Evolutionary conservation across 2,113 vertebrate species (phyloP), one percentile per base, ranked within the genome.

Genomic region (Microtus richardsoni): DNA sequence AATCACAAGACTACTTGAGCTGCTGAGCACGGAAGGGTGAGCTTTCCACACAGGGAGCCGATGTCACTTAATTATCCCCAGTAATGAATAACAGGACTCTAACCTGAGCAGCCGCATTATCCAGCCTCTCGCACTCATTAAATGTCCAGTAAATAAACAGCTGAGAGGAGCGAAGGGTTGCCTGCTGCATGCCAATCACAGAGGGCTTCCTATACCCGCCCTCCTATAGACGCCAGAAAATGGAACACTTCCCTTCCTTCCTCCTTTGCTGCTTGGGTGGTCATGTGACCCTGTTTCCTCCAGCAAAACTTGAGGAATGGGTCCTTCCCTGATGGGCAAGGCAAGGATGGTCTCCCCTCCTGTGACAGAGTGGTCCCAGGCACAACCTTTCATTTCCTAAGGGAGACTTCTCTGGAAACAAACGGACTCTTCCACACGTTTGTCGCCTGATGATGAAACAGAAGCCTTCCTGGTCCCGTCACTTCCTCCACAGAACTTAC

Each of bases 401-500:
- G 41, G 88, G 79, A 96, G 14, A 12, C 36, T 91, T 71, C 93
- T 79, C 88, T 80, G 8, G 52, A 73, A 93, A 83, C 89, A 60
- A 94, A 78, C 2, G 0, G 13, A 84, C 54, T 64, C 66, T 22
- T 83, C 36, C 33, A 1, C 24, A 14, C 0, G 60, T 62, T 91
- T 77, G 64, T 88, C 49, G 93, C 92, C 78, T 0, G 24, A 95
- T 60, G 80, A 89, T 82, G 95, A 60, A 88, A 91, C 94, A 97
- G 97, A 93, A 68, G 92, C 62, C 93, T 95, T 84, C 79, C 91
- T 80, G 96, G 94, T 88, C 41, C 73, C 62, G 39, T 92, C 80
- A 26, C 64, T 68, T 58, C 58, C 52, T 73, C 71, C 82, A 47
- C 92, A 84, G 97, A 96, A 95, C 95, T 78, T n/a, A 26, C 88